Evolutionary conservation across 2,113 vertebrate genomes (phyloP), one percentile per base, ranked within the genome.

Genomic region (Vulpes lagopus): DNA sequence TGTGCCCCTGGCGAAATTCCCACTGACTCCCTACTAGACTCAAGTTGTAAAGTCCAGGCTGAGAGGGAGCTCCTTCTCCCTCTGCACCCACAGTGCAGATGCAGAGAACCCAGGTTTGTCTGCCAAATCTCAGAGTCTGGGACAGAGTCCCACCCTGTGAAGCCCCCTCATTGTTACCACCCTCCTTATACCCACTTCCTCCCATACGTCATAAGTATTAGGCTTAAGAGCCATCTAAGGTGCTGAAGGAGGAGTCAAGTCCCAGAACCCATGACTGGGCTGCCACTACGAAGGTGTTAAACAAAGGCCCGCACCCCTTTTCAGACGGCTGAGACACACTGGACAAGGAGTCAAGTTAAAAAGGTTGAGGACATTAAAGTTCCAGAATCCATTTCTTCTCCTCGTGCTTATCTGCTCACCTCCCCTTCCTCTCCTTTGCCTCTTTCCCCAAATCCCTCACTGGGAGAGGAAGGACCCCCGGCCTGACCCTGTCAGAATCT

Each of bases 171-270:
- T 9, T 9, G 55, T 15, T 17, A 3, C 35, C 14, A 22, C 6
- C 11, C 5, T 64, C 22, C 53, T 43, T 57, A 2, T 2, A 0
- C 5, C 2, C 25, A 14, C 14, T 78, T 22, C 27, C 19, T 60
- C 12, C n/a, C 4, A 2, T 25, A 57, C 5, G 4, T 32, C 8
- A 0, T 1, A 8, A 8, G 2, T 16, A 5, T 8, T 11, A 8
- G 12, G 7, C 11, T 3, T 5, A 17, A 69, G 49, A 30, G 11
- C 35, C 79, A 69, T 38, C 22, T 32, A 23, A 5, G 4, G 5
- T 9, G 12, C 64, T 49, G 65, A 38, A 1, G 11, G 20, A 73
- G 30, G 15, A 69, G 59, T 17, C 12, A 55, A 51, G 12, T 11
- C 20, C 91, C 53, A 55, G 51, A 60, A 30, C 57, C 15, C 38